Evolutionary conservation across 2,888 invertebrate genomes (phyloP), one percentile per base, ranked within the genome.

Genomic region (Pimpla rufipes): DNA sequence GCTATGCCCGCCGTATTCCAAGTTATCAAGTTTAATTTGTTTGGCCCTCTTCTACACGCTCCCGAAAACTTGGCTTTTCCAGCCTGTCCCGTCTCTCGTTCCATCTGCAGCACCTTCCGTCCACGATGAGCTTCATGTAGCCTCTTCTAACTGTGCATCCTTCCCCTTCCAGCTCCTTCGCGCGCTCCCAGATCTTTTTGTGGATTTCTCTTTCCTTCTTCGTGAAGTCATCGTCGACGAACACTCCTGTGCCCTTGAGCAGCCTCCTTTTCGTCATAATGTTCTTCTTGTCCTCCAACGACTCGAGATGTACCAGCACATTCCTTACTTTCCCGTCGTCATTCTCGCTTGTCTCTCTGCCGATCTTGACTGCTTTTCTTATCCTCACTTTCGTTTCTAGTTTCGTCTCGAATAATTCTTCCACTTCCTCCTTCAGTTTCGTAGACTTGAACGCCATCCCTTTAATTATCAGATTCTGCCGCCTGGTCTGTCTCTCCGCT

Each of bases 101-200:
- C 74, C 74, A 62, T 37, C 62, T 62, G 64, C 74, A 74, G 21
- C 74, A 52, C 8, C 21, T 18, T 37, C 59, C 59, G n/a, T 59
- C 59, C 16, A 59, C 16, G 2, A 59, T 37, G 10, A 59, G 16
- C 16, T 59, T 59, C 59, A 59, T 59, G 16, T 59, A 59, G 1
- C 59, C 59, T 59, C 37, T 35, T 37, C n/a, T 59, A 0, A 59
- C 59, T 29, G 37, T 16, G 7, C 59, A n/a, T 0, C 59, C 37
- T 0, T 37, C 13, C 6, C 8, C 13, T 37, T 37, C 37, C 2
- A 16, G 7, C 16, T 59, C 16, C 37, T 16, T 59, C 1, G 16
- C 59, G n/a, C 6, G 37, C 0, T 37, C 16, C 59, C 37, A 59
- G 10, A 59, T 59, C 1, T 37, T n/a, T 1, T 29, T 59, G 6